Evolutionary conservation across 2,797 vertebrate genomes (phyloP).

Genomic region (Thamnophis elegans): DNA sequence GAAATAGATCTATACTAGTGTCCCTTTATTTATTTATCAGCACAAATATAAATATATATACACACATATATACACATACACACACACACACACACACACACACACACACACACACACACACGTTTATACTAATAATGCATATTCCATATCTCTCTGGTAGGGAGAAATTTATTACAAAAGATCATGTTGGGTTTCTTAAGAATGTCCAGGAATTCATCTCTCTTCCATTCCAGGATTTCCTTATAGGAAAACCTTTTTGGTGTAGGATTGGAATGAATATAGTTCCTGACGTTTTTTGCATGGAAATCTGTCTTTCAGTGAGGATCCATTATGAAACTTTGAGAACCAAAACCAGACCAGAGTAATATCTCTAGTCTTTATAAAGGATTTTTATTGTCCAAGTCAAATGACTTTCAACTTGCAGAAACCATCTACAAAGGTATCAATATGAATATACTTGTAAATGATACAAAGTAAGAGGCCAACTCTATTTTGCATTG

Average conservation of each 20-base stretch:
- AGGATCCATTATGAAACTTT: not conserved
- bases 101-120: too few relatives aligned
- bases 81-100: too few relatives aligned
- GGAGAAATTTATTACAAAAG: not conserved
- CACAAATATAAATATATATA: too few relatives aligned
- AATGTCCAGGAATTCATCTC: not conserved
- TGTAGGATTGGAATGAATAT: not conserved
- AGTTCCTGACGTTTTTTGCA: not conserved
- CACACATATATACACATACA: too few relatives aligned
- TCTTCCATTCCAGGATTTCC: not conserved
- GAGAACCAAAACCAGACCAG: not conserved
- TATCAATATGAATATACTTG: not conserved
- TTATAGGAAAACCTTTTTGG: not conserved
- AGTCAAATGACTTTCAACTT: not conserved
- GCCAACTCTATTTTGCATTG: not conserved
- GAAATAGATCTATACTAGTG: too few relatives aligned
- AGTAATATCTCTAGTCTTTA: not conserved
- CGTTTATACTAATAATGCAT: constrained; percentile 11
- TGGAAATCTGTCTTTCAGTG: not conserved
- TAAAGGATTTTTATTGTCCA: not conserved
- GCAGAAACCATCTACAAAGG: not conserved
- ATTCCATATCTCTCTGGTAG: constrained; percentile 10
- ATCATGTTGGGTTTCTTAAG: not conserved
- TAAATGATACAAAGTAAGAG: not conserved
- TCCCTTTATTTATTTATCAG: too few relatives aligned